phyloP scores from a whole-genome alignment of 2,888 invertebrate species.

The Pycnomerus fuliginosus region DNA sequence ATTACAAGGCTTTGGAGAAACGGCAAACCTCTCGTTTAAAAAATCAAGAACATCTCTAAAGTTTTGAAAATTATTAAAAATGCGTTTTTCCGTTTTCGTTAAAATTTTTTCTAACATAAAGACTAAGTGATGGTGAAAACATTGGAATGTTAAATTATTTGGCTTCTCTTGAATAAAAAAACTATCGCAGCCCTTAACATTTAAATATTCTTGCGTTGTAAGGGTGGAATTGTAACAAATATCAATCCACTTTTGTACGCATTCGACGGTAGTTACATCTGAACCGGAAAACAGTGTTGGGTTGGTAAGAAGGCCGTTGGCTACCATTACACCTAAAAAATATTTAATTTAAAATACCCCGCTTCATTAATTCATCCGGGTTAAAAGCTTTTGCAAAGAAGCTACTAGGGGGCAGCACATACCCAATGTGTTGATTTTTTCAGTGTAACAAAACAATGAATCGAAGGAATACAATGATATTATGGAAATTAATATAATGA shows the following conservation, averaged over 20 bases:
- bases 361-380: too few species aligned
- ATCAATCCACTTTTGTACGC: slow-evolving; percentile 80
- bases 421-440: too few species aligned
- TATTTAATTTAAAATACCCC: too few species aligned
- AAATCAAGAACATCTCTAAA: slow-evolving; percentile 70
- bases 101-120: slow-evolving; percentile 91
- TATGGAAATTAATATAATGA: too few species aligned
- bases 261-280: slow-evolving; percentile 67
- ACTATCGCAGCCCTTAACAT: slow-evolving; percentile 1
- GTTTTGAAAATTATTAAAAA: slow-evolving; percentile 76
- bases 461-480: too few species aligned
- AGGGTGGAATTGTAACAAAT: slow-evolving; percentile 60
- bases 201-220: background rate
- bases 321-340: slow-evolving; percentile 83
- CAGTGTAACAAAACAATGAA: too few species aligned
- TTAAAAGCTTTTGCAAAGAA: too few species aligned
- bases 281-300: slow-evolving; percentile 84
- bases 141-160: slow-evolving; percentile 68
- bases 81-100: slow-evolving; percentile 67
- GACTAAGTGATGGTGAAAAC: slow-evolving; percentile 94
- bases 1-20: slow-evolving; percentile 49
- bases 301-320: slow-evolving; percentile 86
- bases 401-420: too few species aligned
- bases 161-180: slow-evolving; percentile 55
- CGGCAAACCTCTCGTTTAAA: slow-evolving; percentile 60